Conservation (phyloP, 2,797 vertebrate species). For the Danio aesculapii region DNA sequence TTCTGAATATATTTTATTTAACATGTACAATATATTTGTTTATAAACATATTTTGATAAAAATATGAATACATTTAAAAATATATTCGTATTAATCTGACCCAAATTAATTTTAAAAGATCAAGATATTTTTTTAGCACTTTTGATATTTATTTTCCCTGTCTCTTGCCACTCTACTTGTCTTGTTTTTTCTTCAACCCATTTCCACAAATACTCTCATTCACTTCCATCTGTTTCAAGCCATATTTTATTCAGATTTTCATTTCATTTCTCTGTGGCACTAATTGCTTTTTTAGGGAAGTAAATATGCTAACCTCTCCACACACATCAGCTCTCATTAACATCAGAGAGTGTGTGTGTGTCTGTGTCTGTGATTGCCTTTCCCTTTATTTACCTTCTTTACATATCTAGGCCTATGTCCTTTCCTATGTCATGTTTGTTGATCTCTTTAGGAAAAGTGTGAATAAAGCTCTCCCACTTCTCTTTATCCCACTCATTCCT, state of each 20-base stretch:
- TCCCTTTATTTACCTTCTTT: neutral
- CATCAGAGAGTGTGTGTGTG: neutral
- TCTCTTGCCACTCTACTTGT: neutral
- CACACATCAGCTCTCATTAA: slow-evolving; percentile 31
- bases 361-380: neutral
- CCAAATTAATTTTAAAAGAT: neutral
- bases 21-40: neutral
- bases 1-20: neutral
- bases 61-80: neutral
- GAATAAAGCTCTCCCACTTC: slow-evolving; percentile 24
- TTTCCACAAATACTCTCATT: slow-evolving; percentile 29
- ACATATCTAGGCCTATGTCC: slow-evolving; percentile 46
- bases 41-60: neutral
- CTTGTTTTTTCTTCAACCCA: neutral
- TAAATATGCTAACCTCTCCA: slow-evolving; percentile 30
- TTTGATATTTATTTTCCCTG: neutral
- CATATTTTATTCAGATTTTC: slow-evolving; percentile 2
- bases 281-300: slow-evolving; percentile 41
- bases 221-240: neutral
- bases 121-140: too few species aligned
- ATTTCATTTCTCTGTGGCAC: slow-evolving; percentile 6
- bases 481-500: slow-evolving; percentile 49
- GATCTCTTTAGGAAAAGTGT: slow-evolving; percentile 32
- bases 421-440: slow-evolving; percentile 65
- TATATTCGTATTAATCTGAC: neutral